phyloP scores from a whole-genome alignment of 1,140 invertebrate species.

The Eciton burchellii region DNA sequence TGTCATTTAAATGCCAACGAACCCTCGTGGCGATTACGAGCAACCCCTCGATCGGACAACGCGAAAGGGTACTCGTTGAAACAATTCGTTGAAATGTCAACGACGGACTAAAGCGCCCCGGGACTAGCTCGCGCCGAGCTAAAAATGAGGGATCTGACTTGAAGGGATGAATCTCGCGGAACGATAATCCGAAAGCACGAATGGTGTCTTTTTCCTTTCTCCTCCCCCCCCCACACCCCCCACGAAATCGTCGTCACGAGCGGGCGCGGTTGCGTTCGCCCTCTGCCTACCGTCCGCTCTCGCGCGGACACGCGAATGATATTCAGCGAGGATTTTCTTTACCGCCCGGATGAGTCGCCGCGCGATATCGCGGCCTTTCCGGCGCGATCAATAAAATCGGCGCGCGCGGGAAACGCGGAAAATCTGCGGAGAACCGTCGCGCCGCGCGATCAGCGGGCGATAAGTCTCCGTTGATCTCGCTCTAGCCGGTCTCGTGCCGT shows the following conservation, averaged over 20 bases:
- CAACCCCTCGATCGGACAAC: constrained; percentile 40
- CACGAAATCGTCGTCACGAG: too few relatives aligned
- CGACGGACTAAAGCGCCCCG: not conserved
- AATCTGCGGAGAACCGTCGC: constrained; percentile 13
- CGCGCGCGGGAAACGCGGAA: not conserved
- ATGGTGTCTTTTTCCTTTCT: too few relatives aligned
- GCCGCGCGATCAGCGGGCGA: constrained; percentile 51
- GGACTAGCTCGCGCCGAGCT: not conserved
- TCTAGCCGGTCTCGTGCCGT: constrained; percentile 14
- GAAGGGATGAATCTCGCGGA: too few relatives aligned
- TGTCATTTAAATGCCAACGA: constrained; percentile 82
- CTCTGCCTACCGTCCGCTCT: too few relatives aligned
- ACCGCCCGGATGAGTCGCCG: not conserved
- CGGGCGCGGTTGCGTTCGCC: too few relatives aligned
- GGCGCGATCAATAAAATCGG: not conserved
- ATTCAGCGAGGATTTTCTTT: not conserved
- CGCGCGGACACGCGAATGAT: too few relatives aligned
- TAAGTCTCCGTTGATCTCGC: constrained; percentile 59
- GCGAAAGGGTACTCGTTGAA: constrained; percentile 65
- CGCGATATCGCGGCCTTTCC: not conserved
- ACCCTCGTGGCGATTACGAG: constrained; percentile 32
- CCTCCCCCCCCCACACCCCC: too few relatives aligned
- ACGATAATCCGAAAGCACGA: too few relatives aligned
- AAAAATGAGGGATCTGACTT: not conserved
- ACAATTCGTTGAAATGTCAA: constrained; percentile 69